Evolutionary conservation across 1,140 invertebrate species (phyloP), one percentile per base, ranked within the genome.

Genomic region (Penaeus vannamei): DNA sequence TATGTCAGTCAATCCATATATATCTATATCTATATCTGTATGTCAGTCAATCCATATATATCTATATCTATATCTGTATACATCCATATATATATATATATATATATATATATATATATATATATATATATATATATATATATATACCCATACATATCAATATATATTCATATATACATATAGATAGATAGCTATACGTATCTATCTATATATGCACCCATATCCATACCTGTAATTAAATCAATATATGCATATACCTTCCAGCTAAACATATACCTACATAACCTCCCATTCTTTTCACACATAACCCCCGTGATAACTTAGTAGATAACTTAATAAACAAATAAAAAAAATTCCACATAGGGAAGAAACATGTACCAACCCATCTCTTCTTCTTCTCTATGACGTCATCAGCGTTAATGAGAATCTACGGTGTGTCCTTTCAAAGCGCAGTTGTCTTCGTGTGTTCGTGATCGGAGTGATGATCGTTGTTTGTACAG

Each of bases 41-140:
- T 76, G 10, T 76, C 32, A 8, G 32, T 76, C 22, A 36, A 76
- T 76, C 22, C n/a, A 76, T 76, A 36, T 29, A 76, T 29, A 32
- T 76, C 22, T 76, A 10, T 76, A 76, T 76, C 5, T 17, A 76
- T 32, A 76, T 0, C 29, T 76, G 32, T 32, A 32, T 76, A 76
- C 0, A 76, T 36, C 5, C 32, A 76, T 76, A 32, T 32, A 36
- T 76, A 76, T 32, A 76, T 76, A 76, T 32, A 32, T 76, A 76
- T 76, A 76, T 76, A 32, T 76, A 76, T 76, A 32, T 32, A 76
- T 76, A 76, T 32, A 76, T 32, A 76, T 29, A 10, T 76, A 76
- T 53, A 32, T 32, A 19, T 19, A 20, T 76, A 10, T 19, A 76
- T 76, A 76, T 32, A 76, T 76, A 76, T 76, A 32, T 76, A 76